These are phyloP conservation scores for Tinea trinotella DNA, from an alignment of 2,888 invertebrate species.

Conservation along the genomic window DNA sequence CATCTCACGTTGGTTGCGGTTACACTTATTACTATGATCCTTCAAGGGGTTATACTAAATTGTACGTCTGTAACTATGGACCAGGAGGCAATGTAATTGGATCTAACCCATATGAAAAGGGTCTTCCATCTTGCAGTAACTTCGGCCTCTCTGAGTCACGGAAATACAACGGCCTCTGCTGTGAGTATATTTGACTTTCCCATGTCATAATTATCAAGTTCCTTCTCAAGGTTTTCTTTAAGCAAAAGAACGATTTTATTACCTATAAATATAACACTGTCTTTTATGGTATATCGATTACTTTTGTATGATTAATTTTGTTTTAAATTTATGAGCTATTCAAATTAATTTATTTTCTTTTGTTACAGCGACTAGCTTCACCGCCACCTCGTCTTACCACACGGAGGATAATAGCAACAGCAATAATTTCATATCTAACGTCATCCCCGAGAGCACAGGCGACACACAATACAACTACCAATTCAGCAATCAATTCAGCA, in stretches of 20 bases:
- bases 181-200: conserved; percentile 57
- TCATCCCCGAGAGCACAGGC: conserved; percentile 67
- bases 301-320: no score
- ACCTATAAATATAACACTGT: no score
- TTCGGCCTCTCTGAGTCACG: conserved; percentile 80
- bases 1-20: conserved; percentile 89
- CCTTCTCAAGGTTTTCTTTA: background rate
- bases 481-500: conserved; percentile 47
- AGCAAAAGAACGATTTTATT: no score
- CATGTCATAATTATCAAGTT: background rate
- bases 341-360: conserved; percentile 26
- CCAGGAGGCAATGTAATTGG: conserved; percentile 87
- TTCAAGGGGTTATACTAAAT: conserved; percentile 80
- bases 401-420: conserved; percentile 53
- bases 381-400: conserved; percentile 53
- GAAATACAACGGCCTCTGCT: conserved; percentile 83
- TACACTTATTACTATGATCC: conserved; percentile 86
- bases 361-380: conserved; percentile 53
- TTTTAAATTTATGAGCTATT: background rate
- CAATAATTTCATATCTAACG: conserved; percentile 60
- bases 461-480: conserved; percentile 56
- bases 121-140: conserved; percentile 79
- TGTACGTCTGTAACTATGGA: conserved; percentile 90
- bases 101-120: conserved; percentile 81
- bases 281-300: no score